phyloP scores from a whole-genome alignment of 2,888 invertebrate genomes.

The Drosophila dives region DNA sequence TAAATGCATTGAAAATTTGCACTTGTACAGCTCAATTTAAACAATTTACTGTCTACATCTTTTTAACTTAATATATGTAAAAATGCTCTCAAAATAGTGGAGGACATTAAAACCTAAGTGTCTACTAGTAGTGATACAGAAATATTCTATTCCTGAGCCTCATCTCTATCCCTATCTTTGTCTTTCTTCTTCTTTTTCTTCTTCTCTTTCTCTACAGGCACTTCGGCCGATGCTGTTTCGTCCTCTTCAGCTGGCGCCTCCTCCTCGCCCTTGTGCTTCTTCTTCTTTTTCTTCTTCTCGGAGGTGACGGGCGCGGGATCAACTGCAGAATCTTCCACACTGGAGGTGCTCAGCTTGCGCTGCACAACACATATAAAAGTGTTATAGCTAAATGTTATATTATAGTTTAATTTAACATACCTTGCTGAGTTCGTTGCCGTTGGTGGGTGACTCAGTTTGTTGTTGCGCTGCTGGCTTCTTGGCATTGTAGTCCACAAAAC shows the following conservation, averaged over 20 bases:
- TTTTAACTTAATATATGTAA: slow-evolving; percentile 60
- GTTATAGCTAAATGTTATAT: not conserved
- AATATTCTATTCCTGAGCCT: slow-evolving; percentile 81
- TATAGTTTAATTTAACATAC: slow-evolving; percentile 54
- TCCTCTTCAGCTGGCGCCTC: slow-evolving; percentile 57
- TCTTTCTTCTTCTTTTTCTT: slow-evolving; percentile 92
- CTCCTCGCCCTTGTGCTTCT: slow-evolving; percentile 87
- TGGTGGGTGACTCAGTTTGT: slow-evolving; percentile 49
- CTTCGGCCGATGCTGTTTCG: slow-evolving; percentile 69
- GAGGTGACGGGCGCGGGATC: slow-evolving; percentile 67
- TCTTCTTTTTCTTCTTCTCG: slow-evolving; percentile 88
- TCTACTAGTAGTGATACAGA: slow-evolving; percentile 38
- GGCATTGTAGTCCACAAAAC: slow-evolving; percentile 88
- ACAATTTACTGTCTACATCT: slow-evolving; percentile 17
- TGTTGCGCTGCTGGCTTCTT: slow-evolving; percentile 74
- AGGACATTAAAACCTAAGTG: slow-evolving; percentile 44
- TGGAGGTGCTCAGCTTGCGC: slow-evolving; percentile 87
- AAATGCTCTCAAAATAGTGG: slow-evolving; percentile 55
- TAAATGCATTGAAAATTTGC: slow-evolving; percentile 68
- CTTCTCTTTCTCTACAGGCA: slow-evolving; percentile 86
- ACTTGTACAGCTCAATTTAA: slow-evolving; percentile 52
- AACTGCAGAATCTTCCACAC: slow-evolving; percentile 78
- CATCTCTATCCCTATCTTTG: slow-evolving; percentile 87
- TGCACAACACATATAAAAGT: slow-evolving; percentile 61
- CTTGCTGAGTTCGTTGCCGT: slow-evolving; percentile 81